Percentiles rank a stretch among this genome's conserved stretches.
phyloP scores from a whole-genome alignment of 2,888 invertebrate genomes.

The Drepanosiphum platanoidis region DNA sequence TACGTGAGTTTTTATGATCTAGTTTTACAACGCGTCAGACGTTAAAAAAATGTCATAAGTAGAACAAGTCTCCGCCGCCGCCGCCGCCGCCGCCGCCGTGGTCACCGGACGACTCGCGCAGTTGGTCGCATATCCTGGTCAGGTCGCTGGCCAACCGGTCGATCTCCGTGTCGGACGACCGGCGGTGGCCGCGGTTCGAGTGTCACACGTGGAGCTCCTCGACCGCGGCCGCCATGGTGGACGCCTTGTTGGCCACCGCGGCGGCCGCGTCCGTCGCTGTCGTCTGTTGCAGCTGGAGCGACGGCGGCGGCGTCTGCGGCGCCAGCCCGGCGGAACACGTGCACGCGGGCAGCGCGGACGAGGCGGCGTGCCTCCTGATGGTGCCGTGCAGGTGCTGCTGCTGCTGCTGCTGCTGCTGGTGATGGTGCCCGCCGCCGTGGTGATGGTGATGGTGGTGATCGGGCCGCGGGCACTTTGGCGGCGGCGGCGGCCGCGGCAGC shows the following conservation, averaged over 20 bases:
- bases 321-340: conserved; percentile 66
- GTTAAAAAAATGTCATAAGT: conserved; percentile 50
- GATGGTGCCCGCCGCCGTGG: not conserved
- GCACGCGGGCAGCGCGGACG: conserved; percentile 47
- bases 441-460: conserved; percentile 49
- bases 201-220: conserved; percentile 91
- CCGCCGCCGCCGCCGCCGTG: conserved; percentile 1
- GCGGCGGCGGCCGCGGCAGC: conserved; percentile 65
- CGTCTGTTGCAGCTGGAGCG: conserved; percentile 68
- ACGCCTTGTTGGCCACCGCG: conserved; percentile 69
- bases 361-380: conserved; percentile 19
- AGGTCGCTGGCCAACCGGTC: conserved; percentile 64
- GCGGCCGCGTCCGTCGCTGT: conserved; percentile 68
- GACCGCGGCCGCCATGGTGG: conserved; percentile 77
- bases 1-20: not conserved
- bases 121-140: conserved; percentile 65
- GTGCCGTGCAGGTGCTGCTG: conserved; percentile 36
- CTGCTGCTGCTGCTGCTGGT: conserved; percentile 19
- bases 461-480: conserved; percentile 63
- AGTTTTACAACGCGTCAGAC: not conserved
- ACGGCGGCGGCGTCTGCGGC: conserved; percentile 72
- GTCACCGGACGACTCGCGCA: conserved; percentile 61
- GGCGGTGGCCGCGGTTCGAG: conserved; percentile 57
- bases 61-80: conserved; percentile 44
- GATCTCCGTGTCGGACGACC: conserved; percentile 62